Evolutionary conservation across 1,140 invertebrate genomes (phyloP), one percentile per base, ranked within the genome.

Genomic region (Branchinecta lindahli): DNA sequence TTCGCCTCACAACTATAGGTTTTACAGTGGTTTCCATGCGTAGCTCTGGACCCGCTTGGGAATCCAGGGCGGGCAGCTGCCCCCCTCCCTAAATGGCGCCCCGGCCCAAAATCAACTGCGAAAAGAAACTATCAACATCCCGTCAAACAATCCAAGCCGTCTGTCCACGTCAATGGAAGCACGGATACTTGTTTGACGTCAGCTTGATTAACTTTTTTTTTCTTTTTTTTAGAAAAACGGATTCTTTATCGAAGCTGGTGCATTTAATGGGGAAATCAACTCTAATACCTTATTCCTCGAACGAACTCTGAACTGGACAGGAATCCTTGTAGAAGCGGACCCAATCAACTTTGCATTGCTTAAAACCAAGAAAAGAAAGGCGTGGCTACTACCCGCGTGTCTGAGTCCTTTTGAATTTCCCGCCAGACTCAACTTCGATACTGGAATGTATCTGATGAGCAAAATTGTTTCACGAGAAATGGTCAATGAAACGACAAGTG

Each of bases 231-330:
- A 61, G 52, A 20, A 61, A 61, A 12, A 61, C 12, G 52, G 52
- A 20, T 61, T 61, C 6, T 67, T 45, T 21, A 18, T 70, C 12
- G 70, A 70, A 45, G 65, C 61, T 44, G 74, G 74, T 4, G 74
- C 74, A 10, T 75, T 69, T 66, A 72, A 74, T 70, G 74, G 73
- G 0, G 70, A 75, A 67, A 0, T 65, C 15, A 65, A 66, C 6
- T 75, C 74, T 1, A 74, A 74, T 61, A 74, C 74, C 7, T 70
- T 74, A 18, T 66, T 45, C 61, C 69, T 74, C 68, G 70, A 74
- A 65, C 44, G 70, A 18, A 15, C 15, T 12, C 66, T 47, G 15
- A 70, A 68, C 45, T 75, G 72, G 72, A 46, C 45, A n/a, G 73
- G 73, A 0, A n/a, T 71, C 33, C 66, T 75, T 15, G 69, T 75